A percentile compares a stretch with the other conserved stretches of the same genome.
These are phyloP conservation scores for Cataglyphis cursor DNA, from an alignment of 2,888 invertebrate species.

Conservation along the genomic window DNA sequence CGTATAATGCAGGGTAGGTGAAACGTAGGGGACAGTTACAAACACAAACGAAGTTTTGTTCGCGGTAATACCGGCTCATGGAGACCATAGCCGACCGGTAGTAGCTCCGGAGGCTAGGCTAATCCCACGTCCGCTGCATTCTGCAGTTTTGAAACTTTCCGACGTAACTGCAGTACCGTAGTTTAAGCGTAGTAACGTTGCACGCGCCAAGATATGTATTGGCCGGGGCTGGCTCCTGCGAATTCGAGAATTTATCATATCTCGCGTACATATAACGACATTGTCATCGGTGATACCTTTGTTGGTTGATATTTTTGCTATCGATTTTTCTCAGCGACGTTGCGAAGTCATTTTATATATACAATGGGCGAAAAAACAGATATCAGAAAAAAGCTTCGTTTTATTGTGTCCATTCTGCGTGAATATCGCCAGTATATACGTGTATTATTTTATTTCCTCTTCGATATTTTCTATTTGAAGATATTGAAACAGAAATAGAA, in stretches of 20 bases:
- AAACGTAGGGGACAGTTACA: constrained; percentile 68
- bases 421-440: constrained; percentile 1
- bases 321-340: constrained; percentile 30
- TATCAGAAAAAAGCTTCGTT: constrained; percentile 10
- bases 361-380: not conserved
- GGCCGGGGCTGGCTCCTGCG: constrained; percentile 32
- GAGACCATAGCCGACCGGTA: constrained; percentile 56
- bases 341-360: constrained; percentile 20
- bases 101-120: constrained; percentile 75
- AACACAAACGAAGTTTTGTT: constrained; percentile 66
- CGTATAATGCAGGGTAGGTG: constrained; percentile 58
- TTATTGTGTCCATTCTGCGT: not conserved
- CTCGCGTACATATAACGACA: constrained; percentile 29
- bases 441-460: constrained; percentile 19
- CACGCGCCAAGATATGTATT: constrained; percentile 42
- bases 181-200: constrained; percentile 79
- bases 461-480: not conserved
- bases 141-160: constrained; percentile 85
- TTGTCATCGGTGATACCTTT: constrained; percentile 60
- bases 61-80: constrained; percentile 60
- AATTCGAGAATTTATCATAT: constrained; percentile 65
- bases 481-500: not conserved
- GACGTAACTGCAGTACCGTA: constrained; percentile 79
- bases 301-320: constrained; percentile 15
- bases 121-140: constrained; percentile 84